Base-by-base conservation (phyloP, 2,888 invertebrate species). In the Mimumesa dahlbomi region DNA sequence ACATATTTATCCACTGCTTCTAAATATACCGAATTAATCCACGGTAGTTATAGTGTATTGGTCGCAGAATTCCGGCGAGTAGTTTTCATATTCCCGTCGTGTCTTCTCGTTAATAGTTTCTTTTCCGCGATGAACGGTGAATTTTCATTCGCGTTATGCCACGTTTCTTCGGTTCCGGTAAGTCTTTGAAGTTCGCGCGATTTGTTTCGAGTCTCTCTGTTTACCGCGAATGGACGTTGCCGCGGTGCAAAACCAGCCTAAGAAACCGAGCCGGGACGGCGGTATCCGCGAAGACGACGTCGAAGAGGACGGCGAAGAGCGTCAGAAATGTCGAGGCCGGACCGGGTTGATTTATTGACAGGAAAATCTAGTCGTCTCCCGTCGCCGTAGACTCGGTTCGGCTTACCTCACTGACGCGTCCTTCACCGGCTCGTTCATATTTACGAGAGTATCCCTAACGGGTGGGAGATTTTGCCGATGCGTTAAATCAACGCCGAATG, bases 271-370 rank as follows among this genome's bases (percentile, higher is more conserved):
- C 82, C 79, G 80, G 79, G 73, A 77, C 75, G 71, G 46, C 70
- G 75, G 74, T 72, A 75, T 77, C 73, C 71, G 50, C 67, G 75
- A 73, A 69, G 75, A 46, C 64, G 61, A 49, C 40, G 58, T 29
- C 43, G 62, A 49, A 29, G 53, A 57, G 50, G 56, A 56, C 36
- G 57, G 62, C 73, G 71, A 75, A 77, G 80, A 77, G 77, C 81
- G 75, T 83, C 82, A 85, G 86, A 88, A 87, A 87, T 87, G 85
- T 86, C 87, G 87, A 87, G 87, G 85, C 82, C 87, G 82, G 75
- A n/a, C 73, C 82, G 74, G 82, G 80, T 87, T 89, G 89, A 89
- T 89, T 89, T 89, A 89, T 89, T 86, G 89, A 88, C 88, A 89
- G 88, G 88, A 89, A 89, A 89, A 89, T 88, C 88, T 88, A 89